Base-by-base conservation (phyloP, 2,113 vertebrate species). In the Stigmatopora nigra region DNA sequence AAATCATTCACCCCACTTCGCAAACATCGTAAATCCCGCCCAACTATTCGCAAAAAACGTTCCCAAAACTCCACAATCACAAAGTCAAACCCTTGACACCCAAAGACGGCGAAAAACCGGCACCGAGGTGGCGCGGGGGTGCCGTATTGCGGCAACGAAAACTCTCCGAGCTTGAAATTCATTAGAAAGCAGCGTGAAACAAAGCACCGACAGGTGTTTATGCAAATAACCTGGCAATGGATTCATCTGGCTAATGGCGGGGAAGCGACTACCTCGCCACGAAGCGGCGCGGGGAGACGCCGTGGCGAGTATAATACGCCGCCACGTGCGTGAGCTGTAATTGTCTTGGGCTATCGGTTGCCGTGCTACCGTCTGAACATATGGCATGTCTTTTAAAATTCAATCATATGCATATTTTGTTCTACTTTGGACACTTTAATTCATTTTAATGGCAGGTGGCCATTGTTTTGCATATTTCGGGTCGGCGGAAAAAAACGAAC, bases 171-270 rank as follows among this genome's bases (percentile, higher is more conserved):
- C 76, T 78, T 83, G 83, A 86, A 81, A 87, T 82, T 85, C 83
- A 87, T 86, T 85, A 81, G 81, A 79, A 84, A 86, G 77, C 86
- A 82, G 87, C 78, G 75, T 84, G 86, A 82, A 83, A 86, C 87
- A 85, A 88, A 86, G 83, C 80, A 86, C 76, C 80, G 84, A 86
- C 86, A 89, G 86, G 86, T 89, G 88, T 89, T 89, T 86, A 88
- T 88, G 88, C 80, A 87, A 88, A 89, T 89, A 68, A 70, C 47
- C 76, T 15, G 78, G 58, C 60, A 81, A 80, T 77, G 70, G 74
- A 85, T 87, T 86, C 72, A 82, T 87, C 78, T 84, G 71, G 51
- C 78, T 83, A 87, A 88, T 82, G 75, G 79, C 14, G 73, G 70
- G 25, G 69, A 87, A 85, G 81, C 82, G 81, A 78, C 82, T 67